These are phyloP conservation scores for Argynnis bischoffii DNA, from an alignment of 2,888 invertebrate genomes.

Conservation along the genomic window DNA sequence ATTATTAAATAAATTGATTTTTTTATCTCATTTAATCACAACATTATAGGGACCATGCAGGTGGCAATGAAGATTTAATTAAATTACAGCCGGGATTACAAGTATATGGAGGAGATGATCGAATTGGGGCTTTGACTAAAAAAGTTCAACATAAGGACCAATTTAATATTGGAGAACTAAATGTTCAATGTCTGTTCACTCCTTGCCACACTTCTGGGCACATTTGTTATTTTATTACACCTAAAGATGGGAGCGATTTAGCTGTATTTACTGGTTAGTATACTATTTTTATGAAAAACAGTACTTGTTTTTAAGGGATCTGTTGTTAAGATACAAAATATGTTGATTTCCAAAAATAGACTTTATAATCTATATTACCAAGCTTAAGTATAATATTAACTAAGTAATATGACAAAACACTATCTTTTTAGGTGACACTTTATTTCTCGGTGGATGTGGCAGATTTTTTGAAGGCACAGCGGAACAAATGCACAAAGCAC, in stretches of 20 bases:
- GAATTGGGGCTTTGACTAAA: slow-evolving; percentile 90
- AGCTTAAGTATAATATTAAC: background rate
- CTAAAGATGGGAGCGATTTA: slow-evolving; percentile 72
- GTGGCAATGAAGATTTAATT: slow-evolving; percentile 93
- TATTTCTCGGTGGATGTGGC: slow-evolving; percentile 98
- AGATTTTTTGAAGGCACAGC: slow-evolving; percentile 98
- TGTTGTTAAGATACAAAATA: too few relatives aligned
- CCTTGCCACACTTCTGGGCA: slow-evolving; percentile 99
- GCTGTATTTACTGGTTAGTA: slow-evolving; percentile 93
- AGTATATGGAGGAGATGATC: slow-evolving; percentile 90
- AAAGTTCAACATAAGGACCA: slow-evolving; percentile 89
- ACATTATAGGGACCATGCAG: slow-evolving; percentile 91
- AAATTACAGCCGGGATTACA: slow-evolving; percentile 80
- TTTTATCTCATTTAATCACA: slow-evolving; percentile 27
- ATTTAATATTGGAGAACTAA: slow-evolving; percentile 88
- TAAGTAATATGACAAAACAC: background rate
- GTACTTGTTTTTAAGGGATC: too few relatives aligned
- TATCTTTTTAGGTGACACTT: slow-evolving; percentile 90
- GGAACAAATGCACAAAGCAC: slow-evolving; percentile 95
- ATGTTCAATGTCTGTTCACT: slow-evolving; percentile 92
- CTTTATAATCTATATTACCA: background rate
- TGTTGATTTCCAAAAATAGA: too few relatives aligned
- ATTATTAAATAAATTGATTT: background rate
- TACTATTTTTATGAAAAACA: background rate
- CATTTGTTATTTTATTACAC: slow-evolving; percentile 93